Conservation (phyloP, 2,113 vertebrate species). For the Macrotus californicus region DNA sequence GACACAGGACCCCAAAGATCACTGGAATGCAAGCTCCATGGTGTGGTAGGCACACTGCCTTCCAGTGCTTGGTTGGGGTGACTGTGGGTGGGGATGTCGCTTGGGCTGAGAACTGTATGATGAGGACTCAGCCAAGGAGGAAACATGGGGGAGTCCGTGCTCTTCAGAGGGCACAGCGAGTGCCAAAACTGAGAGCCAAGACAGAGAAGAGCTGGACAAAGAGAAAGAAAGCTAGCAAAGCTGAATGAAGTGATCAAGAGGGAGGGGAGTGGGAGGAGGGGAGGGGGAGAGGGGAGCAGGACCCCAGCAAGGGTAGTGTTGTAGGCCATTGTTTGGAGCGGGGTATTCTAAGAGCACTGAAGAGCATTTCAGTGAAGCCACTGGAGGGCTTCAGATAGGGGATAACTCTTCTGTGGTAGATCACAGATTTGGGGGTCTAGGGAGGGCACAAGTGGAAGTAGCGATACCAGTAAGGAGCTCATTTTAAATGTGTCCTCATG, state of each 20-base stretch:
- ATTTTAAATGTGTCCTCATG: background rate
- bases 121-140: background rate
- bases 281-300: background rate
- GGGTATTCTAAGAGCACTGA: background rate
- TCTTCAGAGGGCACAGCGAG: background rate
- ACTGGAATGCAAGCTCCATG: background rate
- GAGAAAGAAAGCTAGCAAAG: background rate
- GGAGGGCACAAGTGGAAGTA: background rate
- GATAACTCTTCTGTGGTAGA: background rate
- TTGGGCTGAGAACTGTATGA: background rate
- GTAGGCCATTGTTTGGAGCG: background rate
- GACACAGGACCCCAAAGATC: background rate
- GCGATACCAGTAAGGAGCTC: background rate
- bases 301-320: background rate
- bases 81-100: background rate
- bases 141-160: background rate
- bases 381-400: background rate
- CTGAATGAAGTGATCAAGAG: background rate
- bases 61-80: background rate
- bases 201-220: background rate
- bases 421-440: background rate
- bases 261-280: background rate
- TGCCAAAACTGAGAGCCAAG: background rate
- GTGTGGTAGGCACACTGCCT: background rate
- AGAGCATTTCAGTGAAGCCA: background rate